Conservation (phyloP, 1,140 invertebrate species). For the Hypsibius dujardini region DNA sequence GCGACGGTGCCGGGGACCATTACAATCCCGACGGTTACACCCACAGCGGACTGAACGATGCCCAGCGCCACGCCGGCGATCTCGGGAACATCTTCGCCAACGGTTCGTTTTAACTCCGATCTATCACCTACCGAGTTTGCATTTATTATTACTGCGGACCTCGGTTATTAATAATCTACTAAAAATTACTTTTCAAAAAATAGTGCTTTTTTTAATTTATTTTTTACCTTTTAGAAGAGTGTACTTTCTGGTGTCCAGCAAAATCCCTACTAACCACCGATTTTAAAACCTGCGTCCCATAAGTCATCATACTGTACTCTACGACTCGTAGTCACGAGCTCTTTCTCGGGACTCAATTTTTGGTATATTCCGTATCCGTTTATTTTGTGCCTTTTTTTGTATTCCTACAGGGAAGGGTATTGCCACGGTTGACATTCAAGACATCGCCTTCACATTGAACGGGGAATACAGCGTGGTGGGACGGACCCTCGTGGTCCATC, state of each 20-base stretch:
- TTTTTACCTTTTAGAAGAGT: no score
- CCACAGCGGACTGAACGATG: neutral
- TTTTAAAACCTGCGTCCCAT: no score
- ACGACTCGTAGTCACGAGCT: no score
- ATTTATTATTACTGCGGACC: neutral
- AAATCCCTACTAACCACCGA: no score
- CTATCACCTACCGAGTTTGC: neutral
- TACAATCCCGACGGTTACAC: neutral
- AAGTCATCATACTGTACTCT: no score
- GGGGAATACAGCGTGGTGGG: slow-evolving; percentile 48
- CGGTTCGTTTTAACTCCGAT: neutral
- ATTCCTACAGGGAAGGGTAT: slow-evolving; percentile 35
- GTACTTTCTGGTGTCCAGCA: no score
- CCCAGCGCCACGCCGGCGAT: slow-evolving; percentile 15
- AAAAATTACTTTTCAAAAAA: no score
- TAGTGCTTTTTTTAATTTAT: no score
- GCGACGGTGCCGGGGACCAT: neutral
- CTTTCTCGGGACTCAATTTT: no score
- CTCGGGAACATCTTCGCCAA: slow-evolving; percentile 15
- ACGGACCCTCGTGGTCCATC: slow-evolving; percentile 39
- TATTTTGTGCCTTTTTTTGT: slow-evolving; percentile 4
- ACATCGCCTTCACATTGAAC: slow-evolving; percentile 44
- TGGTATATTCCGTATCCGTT: neutral
- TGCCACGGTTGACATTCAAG: slow-evolving; percentile 43
- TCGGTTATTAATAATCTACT: no score